phyloP scores from a whole-genome alignment of 2,113 vertebrate species.

The Eurystomus gularis region DNA sequence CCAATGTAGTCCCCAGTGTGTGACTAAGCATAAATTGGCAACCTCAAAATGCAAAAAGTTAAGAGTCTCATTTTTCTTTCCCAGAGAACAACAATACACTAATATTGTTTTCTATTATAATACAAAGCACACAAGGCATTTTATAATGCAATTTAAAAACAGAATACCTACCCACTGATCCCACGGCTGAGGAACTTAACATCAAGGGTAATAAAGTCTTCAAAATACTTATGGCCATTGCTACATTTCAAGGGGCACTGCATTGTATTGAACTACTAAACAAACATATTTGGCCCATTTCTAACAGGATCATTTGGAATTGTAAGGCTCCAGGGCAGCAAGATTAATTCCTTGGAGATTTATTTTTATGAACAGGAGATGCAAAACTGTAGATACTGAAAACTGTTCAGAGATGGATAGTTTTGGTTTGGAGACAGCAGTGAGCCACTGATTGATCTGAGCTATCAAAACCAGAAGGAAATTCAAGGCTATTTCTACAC shows the following conservation, averaged over 20 bases:
- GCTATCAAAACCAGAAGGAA: neutral
- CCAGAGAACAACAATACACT: neutral
- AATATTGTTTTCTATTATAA: neutral
- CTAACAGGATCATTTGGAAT: neutral
- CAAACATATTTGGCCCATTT: neutral
- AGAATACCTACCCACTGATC: neutral
- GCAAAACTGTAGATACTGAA: neutral
- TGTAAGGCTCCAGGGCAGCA: neutral
- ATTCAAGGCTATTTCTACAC: neutral
- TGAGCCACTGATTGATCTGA: neutral
- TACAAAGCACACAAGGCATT: neutral
- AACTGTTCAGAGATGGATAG: neutral
- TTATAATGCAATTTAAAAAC: neutral
- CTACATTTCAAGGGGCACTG: neutral
- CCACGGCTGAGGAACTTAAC: neutral
- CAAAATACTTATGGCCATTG: neutral
- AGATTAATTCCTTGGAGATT: neutral
- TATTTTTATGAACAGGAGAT: neutral
- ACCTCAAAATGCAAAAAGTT: neutral
- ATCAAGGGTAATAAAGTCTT: neutral
- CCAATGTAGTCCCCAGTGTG: neutral
- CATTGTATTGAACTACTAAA: neutral
- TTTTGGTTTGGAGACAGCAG: neutral
- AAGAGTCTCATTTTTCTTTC: neutral
- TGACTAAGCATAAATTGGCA: neutral